Conservation (phyloP, 2,888 invertebrate genomes). For the Aspidiotus rigidus region DNA sequence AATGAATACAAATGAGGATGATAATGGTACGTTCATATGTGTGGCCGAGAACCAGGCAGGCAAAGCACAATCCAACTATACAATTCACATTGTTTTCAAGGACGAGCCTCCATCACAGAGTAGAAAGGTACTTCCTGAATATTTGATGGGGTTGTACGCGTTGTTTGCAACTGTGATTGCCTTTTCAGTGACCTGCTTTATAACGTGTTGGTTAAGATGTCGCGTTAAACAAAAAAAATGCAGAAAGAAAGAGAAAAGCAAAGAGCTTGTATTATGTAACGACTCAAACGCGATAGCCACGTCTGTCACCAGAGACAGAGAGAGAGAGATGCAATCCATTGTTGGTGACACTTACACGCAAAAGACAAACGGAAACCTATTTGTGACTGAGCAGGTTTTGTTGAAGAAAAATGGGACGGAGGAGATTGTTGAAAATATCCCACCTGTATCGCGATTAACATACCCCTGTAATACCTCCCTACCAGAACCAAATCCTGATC, state of each 20-base stretch:
- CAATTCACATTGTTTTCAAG: slow-evolving; percentile 63
- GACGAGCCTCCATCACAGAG: slow-evolving; percentile 61
- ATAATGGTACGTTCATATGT: slow-evolving; percentile 79
- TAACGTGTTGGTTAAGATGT: slow-evolving; percentile 40
- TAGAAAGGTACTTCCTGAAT: slow-evolving; percentile 60
- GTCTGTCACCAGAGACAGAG: slow-evolving; percentile 4
- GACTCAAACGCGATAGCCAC: slow-evolving; percentile 39
- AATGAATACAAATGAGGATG: slow-evolving; percentile 63
- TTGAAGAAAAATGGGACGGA: slow-evolving; percentile 6
- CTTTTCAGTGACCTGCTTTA: slow-evolving; percentile 42
- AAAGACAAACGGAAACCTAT: slow-evolving; percentile 10
- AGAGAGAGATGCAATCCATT: slow-evolving; percentile 20
- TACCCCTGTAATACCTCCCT: slow-evolving; percentile 21
- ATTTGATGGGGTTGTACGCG: slow-evolving; percentile 55
- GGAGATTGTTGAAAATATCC: slow-evolving; percentile 41
- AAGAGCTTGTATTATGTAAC: slow-evolving; percentile 53
- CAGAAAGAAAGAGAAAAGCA: slow-evolving; percentile 54
- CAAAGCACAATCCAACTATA: slow-evolving; percentile 66
- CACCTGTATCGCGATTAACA: slow-evolving; percentile 8
- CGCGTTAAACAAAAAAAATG: slow-evolving; percentile 47
- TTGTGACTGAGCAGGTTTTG: slow-evolving; percentile 8
- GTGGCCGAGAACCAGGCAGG: slow-evolving; percentile 80
- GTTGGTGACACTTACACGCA: slow-evolving; percentile 9
- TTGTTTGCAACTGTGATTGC: slow-evolving; percentile 46
- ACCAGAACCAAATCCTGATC: slow-evolving; percentile 64